phyloP scores from a whole-genome alignment of 2,113 vertebrate genomes.

The Penelope pileata region DNA sequence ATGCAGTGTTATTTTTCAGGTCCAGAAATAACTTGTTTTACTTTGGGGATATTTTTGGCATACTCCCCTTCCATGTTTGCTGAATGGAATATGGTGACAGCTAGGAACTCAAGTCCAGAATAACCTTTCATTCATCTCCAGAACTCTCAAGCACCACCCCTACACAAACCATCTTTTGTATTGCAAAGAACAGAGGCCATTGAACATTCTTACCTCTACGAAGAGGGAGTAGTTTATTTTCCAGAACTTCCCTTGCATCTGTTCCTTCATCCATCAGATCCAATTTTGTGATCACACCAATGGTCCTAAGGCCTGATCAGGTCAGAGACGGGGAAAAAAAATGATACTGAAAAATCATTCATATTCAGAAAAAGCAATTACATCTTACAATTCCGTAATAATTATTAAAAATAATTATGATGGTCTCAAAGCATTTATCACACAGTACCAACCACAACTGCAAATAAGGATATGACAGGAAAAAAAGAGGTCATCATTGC shows the following conservation, averaged over 20 bases:
- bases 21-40: not conserved
- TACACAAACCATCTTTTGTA: not conserved
- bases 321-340: not conserved
- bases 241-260: conserved; percentile 87
- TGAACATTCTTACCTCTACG: conserved; percentile 82
- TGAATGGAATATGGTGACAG: not conserved
- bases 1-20: not conserved
- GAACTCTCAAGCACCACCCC: not conserved
- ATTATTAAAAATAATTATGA: not conserved
- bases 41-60: not conserved
- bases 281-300: conserved; percentile 93
- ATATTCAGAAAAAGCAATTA: not conserved
- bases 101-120: not conserved
- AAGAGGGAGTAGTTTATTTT: conserved; percentile 92
- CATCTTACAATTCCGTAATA: not conserved
- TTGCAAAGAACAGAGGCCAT: not conserved
- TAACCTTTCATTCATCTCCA: not conserved
- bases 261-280: conserved; percentile 96
- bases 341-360: not conserved
- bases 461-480: not conserved
- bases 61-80: not conserved
- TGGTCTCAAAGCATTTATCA: not conserved
- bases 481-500: not conserved
- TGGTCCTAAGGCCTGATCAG: conserved; percentile 86
- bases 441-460: not conserved